Conservation (phyloP, 2,113 vertebrate species). For the human region DNA sequence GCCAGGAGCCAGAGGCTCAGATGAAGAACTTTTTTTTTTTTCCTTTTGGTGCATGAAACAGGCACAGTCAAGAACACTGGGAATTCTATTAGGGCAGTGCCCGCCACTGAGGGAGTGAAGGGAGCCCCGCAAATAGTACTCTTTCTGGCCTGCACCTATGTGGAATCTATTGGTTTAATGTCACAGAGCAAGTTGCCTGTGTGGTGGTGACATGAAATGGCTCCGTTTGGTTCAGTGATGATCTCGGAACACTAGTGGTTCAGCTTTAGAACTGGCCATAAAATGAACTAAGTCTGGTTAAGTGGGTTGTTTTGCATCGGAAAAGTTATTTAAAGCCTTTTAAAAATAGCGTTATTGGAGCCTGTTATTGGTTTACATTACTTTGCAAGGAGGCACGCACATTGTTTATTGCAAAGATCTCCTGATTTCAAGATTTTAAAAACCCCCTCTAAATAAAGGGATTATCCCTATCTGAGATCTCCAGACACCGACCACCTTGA, state of each 20-base stretch:
- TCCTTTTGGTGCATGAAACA: conserved; percentile 21
- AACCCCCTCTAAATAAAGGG: not conserved
- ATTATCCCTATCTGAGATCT: not conserved
- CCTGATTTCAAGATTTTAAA: not conserved
- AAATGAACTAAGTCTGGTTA: conserved; percentile 66
- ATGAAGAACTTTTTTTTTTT: conserved; percentile 2
- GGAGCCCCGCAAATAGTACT: not conserved
- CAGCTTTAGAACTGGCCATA: conserved; percentile 57
- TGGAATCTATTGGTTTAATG: conserved; percentile 37
- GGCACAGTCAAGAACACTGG: not conserved
- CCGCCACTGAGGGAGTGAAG: not conserved
- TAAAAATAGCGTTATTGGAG: conserved; percentile 66
- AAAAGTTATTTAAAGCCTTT: conserved; percentile 72
- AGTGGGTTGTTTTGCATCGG: conserved; percentile 65
- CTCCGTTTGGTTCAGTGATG: not conserved
- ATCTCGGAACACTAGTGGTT: not conserved
- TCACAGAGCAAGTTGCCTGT: not conserved
- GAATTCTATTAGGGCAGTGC: not conserved
- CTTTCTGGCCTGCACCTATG: not conserved
- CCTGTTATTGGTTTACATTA: conserved; percentile 63
- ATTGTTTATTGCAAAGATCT: conserved; percentile 47
- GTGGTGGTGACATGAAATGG: not conserved
- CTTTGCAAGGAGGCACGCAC: conserved; percentile 43
- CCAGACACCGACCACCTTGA: not conserved
- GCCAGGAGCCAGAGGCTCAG: conserved; percentile 5